Conservation (phyloP, 2,797 vertebrate genomes). For the Sarcoramphus papa region DNA sequence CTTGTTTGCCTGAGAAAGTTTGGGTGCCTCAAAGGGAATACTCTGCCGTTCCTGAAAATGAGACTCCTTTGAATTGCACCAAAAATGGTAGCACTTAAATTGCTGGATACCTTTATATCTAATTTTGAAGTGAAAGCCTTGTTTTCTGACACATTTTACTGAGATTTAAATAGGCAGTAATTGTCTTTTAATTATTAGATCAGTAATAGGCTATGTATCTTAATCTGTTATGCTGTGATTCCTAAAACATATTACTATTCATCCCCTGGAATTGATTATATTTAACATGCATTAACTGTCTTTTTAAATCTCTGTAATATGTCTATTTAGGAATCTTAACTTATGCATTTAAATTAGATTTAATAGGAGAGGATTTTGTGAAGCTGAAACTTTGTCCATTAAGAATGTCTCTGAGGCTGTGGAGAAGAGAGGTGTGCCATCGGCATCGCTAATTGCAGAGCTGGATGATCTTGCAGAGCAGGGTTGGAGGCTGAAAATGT, state of each 20-base stretch:
- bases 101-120: background rate
- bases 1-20: background rate
- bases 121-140: background rate
- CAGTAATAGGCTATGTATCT: background rate
- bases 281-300: background rate
- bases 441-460: background rate
- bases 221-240: background rate
- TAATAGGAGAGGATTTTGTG: background rate
- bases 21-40: background rate
- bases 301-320: background rate
- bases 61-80: background rate
- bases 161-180: background rate
- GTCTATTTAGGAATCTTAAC: background rate
- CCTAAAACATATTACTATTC: background rate
- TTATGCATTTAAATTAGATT: constrained; percentile 24
- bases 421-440: background rate
- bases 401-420: background rate
- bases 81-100: background rate
- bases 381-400: background rate
- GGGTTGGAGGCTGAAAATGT: background rate
- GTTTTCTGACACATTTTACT: background rate
- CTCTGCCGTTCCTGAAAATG: background rate
- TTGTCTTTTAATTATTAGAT: constrained; percentile 8
- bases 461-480: background rate
- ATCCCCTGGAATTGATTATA: background rate